Evolutionary conservation across 2,888 invertebrate genomes (phyloP), one percentile per base, ranked within the genome.

Genomic region (Acanthosoma haemorrhoidale): DNA sequence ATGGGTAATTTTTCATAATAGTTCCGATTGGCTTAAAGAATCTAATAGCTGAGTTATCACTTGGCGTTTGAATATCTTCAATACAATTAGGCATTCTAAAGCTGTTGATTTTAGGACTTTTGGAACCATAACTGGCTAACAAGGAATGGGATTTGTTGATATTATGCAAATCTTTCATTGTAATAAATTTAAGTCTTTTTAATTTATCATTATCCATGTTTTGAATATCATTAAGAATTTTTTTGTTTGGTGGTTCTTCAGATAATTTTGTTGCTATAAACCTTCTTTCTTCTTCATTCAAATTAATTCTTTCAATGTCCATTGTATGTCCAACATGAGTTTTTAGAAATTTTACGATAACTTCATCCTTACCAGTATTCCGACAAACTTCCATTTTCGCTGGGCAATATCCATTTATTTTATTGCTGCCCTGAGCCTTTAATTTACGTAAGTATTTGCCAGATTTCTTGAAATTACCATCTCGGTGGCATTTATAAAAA

Each of bases 351-450:
- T 70, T 70, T 9, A 75, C 76, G 43, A 60, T 68, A 13, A 75
- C 71, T 32, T 70, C 68, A 25, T 72, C 51, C n/a, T 58, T 71
- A 15, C 31, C 66, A 2, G 60, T 38, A 13, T 39, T 29, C 6
- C 73, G 71, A 39, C 69, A 68, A 4, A 75, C 74, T 66, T 73
- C 72, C 61, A 75, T 72, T 71, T 73, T 73, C 8, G 75, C 74
- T 16, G 76, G 76, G 57, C 76, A 76, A 64, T 75, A 71, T n/a
- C 73, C 73, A 64, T 75, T 74, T 43, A 76, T 76, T 75, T 76
- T 76, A 64, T 75, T 75, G 15, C 73, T 73, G 13, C 75, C 76
- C 18, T 72, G 16, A 6, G 70, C 63, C 61, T 76, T 76, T 25
- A 75, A 59, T 38, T 72, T 69, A 70, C 76, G 73, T 39, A 73